Evolutionary conservation across 2,888 invertebrate species (phyloP), one percentile per base, ranked within the genome.

Genomic region (Caenorhabditis drosophilae): DNA sequence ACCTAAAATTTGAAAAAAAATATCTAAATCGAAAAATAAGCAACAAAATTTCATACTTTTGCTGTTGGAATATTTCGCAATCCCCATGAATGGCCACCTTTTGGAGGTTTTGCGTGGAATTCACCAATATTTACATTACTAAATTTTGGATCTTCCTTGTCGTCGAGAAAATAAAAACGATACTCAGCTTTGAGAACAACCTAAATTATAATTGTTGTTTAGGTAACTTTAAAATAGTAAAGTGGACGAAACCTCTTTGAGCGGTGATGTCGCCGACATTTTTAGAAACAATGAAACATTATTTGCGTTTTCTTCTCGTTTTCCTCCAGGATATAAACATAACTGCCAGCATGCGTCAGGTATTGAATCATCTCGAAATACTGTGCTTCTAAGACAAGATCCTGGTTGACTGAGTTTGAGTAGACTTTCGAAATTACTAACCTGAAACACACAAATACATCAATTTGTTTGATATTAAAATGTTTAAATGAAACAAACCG

Each of bases 41-140:
- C 42, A 46, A 40, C n/a, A 56, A 56, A 22, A 50, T 42, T 50
- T 16, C 45, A 7, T n/a, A 67, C 72, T 60, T 83, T 83, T 7
- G 57, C 57, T 31, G 73, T 76, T 1, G 83, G 83, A 44, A 83
- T 83, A 52, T 83, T 83, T 6, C 83, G 67, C 18, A 83, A 68
- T 1, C 83, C 83, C 83, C 83, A 83, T 6, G 81, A 81, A 59
- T 83, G 83, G 7, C 82, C 83, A 16, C 83, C 80, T 66, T 83
- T 83, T 16, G 79, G 76, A 23, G 83, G 83, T 59, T 83, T 83
- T 2, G 83, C 82, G 51, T 84, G 83, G 61, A 83, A 83, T 23
- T 83, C 83, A 27, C 83, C 83, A 31, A 83, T 79, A 58, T 83
- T 83, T 4, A 83, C 81, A 55, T 83, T 84, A 46, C 70, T 70